Base-by-base conservation (phyloP, 2,797 vertebrate genomes). In the Cheirogaleus major region DNA sequence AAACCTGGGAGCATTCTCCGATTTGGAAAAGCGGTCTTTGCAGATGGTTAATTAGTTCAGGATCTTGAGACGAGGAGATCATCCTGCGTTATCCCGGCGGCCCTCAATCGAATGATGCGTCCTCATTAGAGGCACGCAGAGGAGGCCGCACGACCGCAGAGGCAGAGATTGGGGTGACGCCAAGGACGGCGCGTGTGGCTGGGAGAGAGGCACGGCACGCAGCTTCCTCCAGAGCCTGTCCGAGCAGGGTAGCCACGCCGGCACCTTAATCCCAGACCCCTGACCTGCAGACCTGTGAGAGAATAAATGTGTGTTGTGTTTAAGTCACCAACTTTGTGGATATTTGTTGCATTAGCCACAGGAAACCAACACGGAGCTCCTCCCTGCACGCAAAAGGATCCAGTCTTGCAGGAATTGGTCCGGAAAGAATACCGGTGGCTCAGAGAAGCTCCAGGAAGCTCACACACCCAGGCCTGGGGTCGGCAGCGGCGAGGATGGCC, bases 111-210 rank as follows among this genome's bases (percentile, higher is more conserved):
- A n/a, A 32, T 15, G 6, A 17, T 65, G 61, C n/a, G 61, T 65
- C 59, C 59, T 63, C 27, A 7, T 7, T n/a, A 50, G 22, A 84
- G 45, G 18, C 30, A 69, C 10, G 22, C 22, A 1, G n/a, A 22
- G 27, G 12, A 32, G 25, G 59, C 13, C 2, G 5, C 10, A 57
- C 0, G 11, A 27, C 35, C 20, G 11, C 8, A 10, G 76, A 82
- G 38, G 18, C 35, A 10, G 45, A 63, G 35, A 20, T 9, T 0
- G 2, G 59, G 27, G 41, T 3, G 38, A 35, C 0, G 38, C 73
- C 45, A 0, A 4, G 9, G 65, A 73, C 38, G 8, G 55, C 4
- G 11, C 3, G 3, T 3, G 3, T 57, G n/a, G 9, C 50, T 0
- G 5, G 1, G 25, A 50, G 43, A n/a, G 5, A 65, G 9, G 3